Evolutionary conservation across 2,888 invertebrate genomes (phyloP), one percentile per base, ranked within the genome.

Genomic region (Notocelia uddmanniana): DNA sequence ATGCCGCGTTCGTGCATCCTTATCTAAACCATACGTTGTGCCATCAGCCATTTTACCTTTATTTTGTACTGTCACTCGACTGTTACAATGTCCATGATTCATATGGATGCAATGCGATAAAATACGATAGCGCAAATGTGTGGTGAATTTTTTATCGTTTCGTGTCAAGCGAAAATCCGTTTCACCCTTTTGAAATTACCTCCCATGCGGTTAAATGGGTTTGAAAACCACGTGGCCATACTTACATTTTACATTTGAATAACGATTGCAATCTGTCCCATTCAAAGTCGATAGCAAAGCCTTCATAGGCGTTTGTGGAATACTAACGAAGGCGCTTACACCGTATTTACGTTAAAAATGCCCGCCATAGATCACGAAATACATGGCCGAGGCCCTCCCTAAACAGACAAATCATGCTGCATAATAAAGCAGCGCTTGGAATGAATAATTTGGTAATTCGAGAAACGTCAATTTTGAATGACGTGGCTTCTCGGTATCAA

Each of bases 1-100:
- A 89, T 81, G 79, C 78, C 75, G 78, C 81, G 83, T 81, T 82
- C 83, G 79, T 83, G 80, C 76, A 73, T 76, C 75, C 83, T 87
- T 88, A 91, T 89, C 87, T 86, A 83, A 83, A 84, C 79, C 85
- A 84, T 86, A 83, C 83, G 87, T 85, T 86, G 85, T 83, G 77
- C 72, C 72, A 72, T 72, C 76, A 80, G 78, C 77, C 62, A 69
- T 72, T 75, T 73, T 82, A 82, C 82, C 80, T 84, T 83, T 83
- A 83, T 83, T 84, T 80, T 83, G 81, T 77, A 78, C 79, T 83
- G 84, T 85, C 83, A 81, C 79, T 77, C 75, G 73, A 68, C 76
- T 79, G 77, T 81, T 82, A 81, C 79, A 80, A 74, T 75, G 77
- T 82, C 74, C 78, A 75, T 82, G 80, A 82, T 81, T 83, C 82